These are phyloP conservation scores for Tokudaia tokunoshimensis DNA, from an alignment of 2,797 vertebrate genomes.

Conservation along the genomic window DNA sequence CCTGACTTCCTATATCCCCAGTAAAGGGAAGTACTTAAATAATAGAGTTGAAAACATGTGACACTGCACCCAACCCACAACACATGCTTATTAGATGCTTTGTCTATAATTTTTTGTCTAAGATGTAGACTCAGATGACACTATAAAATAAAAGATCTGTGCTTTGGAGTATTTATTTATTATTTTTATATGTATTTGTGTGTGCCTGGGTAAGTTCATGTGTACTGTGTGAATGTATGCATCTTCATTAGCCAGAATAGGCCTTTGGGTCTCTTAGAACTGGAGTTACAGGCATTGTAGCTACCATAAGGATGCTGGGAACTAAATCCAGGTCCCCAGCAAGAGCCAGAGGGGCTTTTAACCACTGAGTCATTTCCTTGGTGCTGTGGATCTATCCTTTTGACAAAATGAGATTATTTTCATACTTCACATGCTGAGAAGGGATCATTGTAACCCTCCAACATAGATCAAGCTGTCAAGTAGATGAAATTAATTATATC, in stretches of 20 bases:
- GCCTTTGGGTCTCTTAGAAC: background rate
- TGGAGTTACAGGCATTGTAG: background rate
- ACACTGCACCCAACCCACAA: background rate
- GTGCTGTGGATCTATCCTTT: background rate
- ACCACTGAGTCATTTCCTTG: background rate
- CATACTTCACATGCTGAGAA: background rate
- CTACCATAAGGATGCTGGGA: background rate
- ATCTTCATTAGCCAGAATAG: too few relatives aligned
- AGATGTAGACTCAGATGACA: background rate
- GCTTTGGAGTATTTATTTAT: conserved; percentile 9
- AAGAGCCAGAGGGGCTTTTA: background rate
- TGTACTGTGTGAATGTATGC: background rate
- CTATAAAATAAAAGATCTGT: conserved; percentile 10
- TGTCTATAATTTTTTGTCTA: background rate
- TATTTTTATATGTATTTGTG: background rate
- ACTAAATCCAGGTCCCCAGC: background rate
- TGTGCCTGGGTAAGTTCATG: background rate
- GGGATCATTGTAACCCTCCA: background rate
- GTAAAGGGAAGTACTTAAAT: background rate
- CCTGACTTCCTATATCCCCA: background rate
- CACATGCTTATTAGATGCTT: background rate
- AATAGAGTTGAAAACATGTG: background rate
- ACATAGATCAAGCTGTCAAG: background rate
- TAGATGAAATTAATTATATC: background rate
- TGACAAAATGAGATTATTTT: background rate